Evolutionary conservation across 2,113 vertebrate genomes (phyloP), one percentile per base, ranked within the genome.

Genomic region (Odontesthes bonariensis): DNA sequence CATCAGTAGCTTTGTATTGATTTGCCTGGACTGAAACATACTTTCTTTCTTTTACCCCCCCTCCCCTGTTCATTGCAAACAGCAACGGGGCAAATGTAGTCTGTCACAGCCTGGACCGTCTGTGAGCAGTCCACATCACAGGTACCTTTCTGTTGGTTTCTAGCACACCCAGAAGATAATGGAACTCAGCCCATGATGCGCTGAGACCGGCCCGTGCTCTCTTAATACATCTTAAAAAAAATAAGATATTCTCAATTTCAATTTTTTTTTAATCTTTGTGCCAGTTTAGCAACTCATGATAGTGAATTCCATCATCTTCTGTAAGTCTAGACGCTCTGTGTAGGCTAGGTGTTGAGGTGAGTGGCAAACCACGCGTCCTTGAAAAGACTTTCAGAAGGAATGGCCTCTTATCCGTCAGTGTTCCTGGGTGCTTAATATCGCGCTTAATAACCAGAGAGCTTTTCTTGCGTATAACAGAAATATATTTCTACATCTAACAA

Each of bases 141-240:
- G 98, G 98, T 99, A 99, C 96, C 95, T 97, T 86, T 97, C 96
- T 98, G 96, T 96, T 97, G 96, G 96, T 96, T 97, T 97, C 95
- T 96, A 96, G 96, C 96, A 94, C 88, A 70, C 80, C 81, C 93
- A 95, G 96, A 96, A 96, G 97, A 98, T 98, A 95, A 97, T 98
- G 94, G 94, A 97, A 97, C 94, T 93, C 92, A 93, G 66, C 77
- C 90, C 88, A 60, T 93, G 90, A 89, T 83, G 86, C 89, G 46
- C 80, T 35, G 49, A 75, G 69, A 77, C 62, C 60, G 5, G 59
- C 66, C 67, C 63, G 62, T 40, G 46, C 70, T 69, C 63, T 46
- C 13, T 60, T 10, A 40, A 65, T 62, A 51, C 64, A 60, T 23
- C 49, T 65, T 14, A 17, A 58, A 44, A 2, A 31, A 23, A n/a